Evolutionary conservation across 2,888 invertebrate species (phyloP).

Genomic region (Byasa hedistus): DNA sequence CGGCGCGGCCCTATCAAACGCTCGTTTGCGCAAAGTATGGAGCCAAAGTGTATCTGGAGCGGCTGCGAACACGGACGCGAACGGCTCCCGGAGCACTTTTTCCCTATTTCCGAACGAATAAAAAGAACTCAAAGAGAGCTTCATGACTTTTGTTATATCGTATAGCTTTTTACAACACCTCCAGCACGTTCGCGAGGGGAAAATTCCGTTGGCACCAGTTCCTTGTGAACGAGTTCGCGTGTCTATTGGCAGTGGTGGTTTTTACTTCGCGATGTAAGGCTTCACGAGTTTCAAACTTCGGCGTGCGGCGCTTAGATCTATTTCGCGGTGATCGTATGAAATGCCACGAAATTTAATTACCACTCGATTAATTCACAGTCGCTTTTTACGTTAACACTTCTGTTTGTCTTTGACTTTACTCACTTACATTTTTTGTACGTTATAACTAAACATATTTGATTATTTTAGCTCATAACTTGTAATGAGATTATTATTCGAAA

Average conservation of each 20-base stretch:
- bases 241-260: constrained; percentile 22
- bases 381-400: background rate
- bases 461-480: too few species aligned
- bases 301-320: background rate
- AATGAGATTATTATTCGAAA: too few species aligned
- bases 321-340: background rate
- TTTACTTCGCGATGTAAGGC: constrained; percentile 4
- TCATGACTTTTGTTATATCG: constrained; percentile 73
- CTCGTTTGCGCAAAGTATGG: constrained; percentile 76
- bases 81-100: constrained; percentile 73
- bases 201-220: constrained; percentile 40
- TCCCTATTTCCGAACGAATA: constrained; percentile 72
- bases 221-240: constrained; percentile 27
- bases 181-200: constrained; percentile 37
- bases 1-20: constrained; percentile 64
- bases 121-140: constrained; percentile 69
- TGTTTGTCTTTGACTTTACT: too few species aligned
- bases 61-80: constrained; percentile 60
- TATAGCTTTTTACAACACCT: constrained; percentile 54
- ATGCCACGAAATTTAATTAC: background rate
- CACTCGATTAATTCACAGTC: background rate
- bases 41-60: constrained; percentile 65
- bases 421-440: too few species aligned
- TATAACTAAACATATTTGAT: too few species aligned
- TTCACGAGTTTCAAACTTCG: constrained; percentile 15